These are phyloP conservation scores for Campoplex capitator DNA, from an alignment of 2,888 invertebrate species.

Conservation along the genomic window DNA sequence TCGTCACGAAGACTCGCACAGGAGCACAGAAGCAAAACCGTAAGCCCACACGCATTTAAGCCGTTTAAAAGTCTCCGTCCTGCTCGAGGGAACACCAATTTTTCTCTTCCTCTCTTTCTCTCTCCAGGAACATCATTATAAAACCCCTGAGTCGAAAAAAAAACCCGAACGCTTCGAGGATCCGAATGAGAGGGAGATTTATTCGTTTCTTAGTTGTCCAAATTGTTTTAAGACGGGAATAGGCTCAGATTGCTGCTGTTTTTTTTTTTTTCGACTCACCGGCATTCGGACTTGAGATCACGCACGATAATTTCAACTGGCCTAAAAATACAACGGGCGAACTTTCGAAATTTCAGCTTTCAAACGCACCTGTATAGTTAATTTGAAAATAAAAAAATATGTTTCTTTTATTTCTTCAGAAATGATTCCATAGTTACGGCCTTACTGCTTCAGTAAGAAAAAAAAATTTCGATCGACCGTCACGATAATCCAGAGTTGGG, in stretches of 20 bases:
- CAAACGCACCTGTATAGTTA: neutral
- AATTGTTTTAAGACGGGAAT: slow-evolving; percentile 64
- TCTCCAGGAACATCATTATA: slow-evolving; percentile 63
- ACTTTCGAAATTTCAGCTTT: slow-evolving; percentile 8
- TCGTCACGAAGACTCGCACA: slow-evolving; percentile 47
- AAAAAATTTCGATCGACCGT: neutral
- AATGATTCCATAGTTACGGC: neutral
- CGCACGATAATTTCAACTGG: slow-evolving; percentile 41
- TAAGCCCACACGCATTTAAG: slow-evolving; percentile 46
- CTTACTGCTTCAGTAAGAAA: neutral
- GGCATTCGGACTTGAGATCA: slow-evolving; percentile 28
- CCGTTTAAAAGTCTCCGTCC: slow-evolving; percentile 34
- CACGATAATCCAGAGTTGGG: neutral
- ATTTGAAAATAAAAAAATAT: neutral
- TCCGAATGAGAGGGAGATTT: slow-evolving; percentile 47
- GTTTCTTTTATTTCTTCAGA: neutral
- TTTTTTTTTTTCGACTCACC: neutral
- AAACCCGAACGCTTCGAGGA: slow-evolving; percentile 8
- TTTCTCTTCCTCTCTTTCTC: slow-evolving; percentile 31
- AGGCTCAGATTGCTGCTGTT: neutral
- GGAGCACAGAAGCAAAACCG: slow-evolving; percentile 45
- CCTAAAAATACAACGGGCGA: neutral
- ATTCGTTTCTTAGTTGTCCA: slow-evolving; percentile 39
- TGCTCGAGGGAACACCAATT: slow-evolving; percentile 32
- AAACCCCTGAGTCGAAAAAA: slow-evolving; percentile 50